Evolutionary conservation across 1,140 invertebrate genomes (phyloP), one percentile per base, ranked within the genome.

Genomic region (Zaprionus ghesquierei): DNA sequence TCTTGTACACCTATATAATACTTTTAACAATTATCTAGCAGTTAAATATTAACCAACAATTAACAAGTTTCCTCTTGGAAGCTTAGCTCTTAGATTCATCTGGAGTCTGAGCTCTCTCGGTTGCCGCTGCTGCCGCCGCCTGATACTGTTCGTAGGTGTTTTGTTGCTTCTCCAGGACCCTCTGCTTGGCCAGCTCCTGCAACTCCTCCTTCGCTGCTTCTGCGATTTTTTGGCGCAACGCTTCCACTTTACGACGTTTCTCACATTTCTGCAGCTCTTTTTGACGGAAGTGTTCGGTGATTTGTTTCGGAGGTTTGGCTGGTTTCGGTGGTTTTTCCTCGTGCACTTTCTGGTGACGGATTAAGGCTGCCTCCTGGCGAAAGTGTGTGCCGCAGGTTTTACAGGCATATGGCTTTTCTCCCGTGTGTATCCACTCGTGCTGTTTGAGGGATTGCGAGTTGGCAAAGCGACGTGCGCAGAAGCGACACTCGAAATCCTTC

Each of bases 341-440:
- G 35, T 92, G 90, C 9, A 91, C 81, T 62, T 90, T 91, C 23
- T 89, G 87, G 59, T 92, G 90, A 0, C 89, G 86, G n/a, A 91
- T 92, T 4, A 92, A 55, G 5, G 90, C 90, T 0, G 89, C 90
- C 38, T 89, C 75, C 66, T 92, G 90, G 3, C 91, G 90, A 41
- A 91, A 91, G 27, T 89, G 74, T 0, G 76, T 91, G 9, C 79
- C 79, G 31, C 90, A 91, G 9, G 35, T 73, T 31, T 75, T 75
- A 50, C 90, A 91, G 49, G 78, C 84, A 54, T 90, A 79, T 0
- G 90, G 90, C 35, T 91, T 91, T 38, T 91, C 90, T 0, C 95
- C 95, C 29, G 91, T 92, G n/a, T 92, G 91, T 10, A 89, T 91
- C 91, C 91, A 92, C 53, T 92, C 89, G 66, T 92, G 91, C 27